Base-by-base conservation (phyloP, 2,888 invertebrate species). In the Terebella lapidaria region DNA sequence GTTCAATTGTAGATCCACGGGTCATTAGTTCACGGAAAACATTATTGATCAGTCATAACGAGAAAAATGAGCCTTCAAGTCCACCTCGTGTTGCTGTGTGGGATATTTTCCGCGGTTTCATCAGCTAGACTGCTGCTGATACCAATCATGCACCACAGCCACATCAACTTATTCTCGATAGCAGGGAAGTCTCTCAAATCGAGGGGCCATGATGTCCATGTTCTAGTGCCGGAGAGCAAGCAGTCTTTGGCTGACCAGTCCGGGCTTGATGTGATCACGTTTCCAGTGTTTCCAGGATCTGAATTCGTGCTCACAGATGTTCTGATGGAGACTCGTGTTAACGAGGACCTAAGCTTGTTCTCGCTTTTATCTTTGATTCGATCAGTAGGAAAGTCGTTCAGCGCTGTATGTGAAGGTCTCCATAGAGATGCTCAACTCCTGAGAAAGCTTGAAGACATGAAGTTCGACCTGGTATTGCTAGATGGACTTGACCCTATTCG, bases 101-200 rank as follows among this genome's bases (percentile, higher is more conserved):
- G n/a, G n/a, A n/a, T n/a, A n/a, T n/a, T n/a, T n/a, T n/a, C n/a
- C n/a, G n/a, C n/a, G 27, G 10, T 26, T 25, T 10, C 5, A 4
- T 4, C 46, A 4, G 18, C 24, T n/a, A 57, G 26, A 24, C 51
- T 57, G 5, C 30, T 57, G 5, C 15, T 53, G 10, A 28, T 57
- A 4, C 57, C 57, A 10, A 3, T 15, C 4, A 15, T 5, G 4
- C 58, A 58, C 20, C 3, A 22, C 5, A 28, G 54, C n/a, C 30
- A 53, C 26, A 35, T 58, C 26, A 54, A 58, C 20, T 54, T 58
- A 15, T 58, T 58, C 45, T 15, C 54, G 3, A 20, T 58, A 26
- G 27, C 27, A 3, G 58, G 24, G 28, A n/a, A 22, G 10, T 25
- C 24, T 30, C 27, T 58, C 2, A 24, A 54, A 24, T 25, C 53